Evolutionary conservation across 1,140 invertebrate genomes (phyloP).

Genomic region (Rhagoletis zephyria): DNA sequence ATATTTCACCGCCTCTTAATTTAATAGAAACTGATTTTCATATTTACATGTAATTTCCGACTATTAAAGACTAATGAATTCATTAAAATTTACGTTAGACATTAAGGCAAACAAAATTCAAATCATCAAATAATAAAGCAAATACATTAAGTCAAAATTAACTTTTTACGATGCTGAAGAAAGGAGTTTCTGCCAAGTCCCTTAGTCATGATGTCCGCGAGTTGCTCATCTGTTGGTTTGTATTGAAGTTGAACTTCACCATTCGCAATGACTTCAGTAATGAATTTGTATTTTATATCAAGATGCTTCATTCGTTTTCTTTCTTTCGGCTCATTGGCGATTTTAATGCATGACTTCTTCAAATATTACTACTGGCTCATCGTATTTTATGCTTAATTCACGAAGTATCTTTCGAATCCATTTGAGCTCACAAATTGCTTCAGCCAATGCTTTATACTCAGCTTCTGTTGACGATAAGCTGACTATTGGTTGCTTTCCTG

Average conservation of each 20-base stretch:
- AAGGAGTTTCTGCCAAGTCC: not conserved
- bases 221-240: conserved; percentile 56
- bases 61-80: too few species aligned
- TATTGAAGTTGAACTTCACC: conserved; percentile 52
- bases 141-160: conserved; percentile 19
- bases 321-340: conserved; percentile 66
- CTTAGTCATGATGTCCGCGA: conserved; percentile 59
- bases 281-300: conserved; percentile 62
- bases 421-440: conserved; percentile 21
- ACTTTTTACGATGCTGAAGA: not conserved
- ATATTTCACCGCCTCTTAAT: too few species aligned
- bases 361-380: conserved; percentile 55
- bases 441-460: too few species aligned
- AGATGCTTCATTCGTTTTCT: conserved; percentile 64
- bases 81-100: too few species aligned
- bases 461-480: too few species aligned
- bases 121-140: too few species aligned
- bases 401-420: conserved; percentile 64
- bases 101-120: too few species aligned
- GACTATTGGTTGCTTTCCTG: too few species aligned
- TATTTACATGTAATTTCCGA: too few species aligned
- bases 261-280: conserved; percentile 55
- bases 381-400: conserved; percentile 60
- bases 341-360: conserved; percentile 66
- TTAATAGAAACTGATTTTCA: too few species aligned